phyloP scores from a whole-genome alignment of 2,113 vertebrate genomes.

The Atrichornis clamosus region DNA sequence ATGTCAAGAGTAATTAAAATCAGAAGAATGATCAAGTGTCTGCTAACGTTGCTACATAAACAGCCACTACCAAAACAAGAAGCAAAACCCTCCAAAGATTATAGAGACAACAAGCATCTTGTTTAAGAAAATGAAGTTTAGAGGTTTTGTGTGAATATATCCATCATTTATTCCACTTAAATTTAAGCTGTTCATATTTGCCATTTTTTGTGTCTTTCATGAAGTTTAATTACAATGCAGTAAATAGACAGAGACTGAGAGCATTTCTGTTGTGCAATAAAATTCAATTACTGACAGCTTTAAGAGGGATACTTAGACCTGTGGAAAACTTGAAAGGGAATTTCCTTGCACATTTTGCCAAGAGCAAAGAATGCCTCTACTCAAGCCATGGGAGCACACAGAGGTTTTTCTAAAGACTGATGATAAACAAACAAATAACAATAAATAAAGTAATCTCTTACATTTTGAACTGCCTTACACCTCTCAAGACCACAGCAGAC shows the following conservation, averaged over 20 bases:
- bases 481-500: rapidly evolving
- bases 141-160: neutral
- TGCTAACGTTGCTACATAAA: neutral
- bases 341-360: neutral
- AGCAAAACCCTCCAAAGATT: neutral
- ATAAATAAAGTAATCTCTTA: neutral
- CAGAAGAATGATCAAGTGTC: slow-evolving; percentile 32
- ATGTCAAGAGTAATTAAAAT: slow-evolving; percentile 57
- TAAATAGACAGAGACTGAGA: neutral
- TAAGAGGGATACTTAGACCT: neutral
- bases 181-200: neutral
- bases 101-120: neutral
- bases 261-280: neutral
- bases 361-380: neutral
- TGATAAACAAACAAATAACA: neutral
- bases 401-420: neutral
- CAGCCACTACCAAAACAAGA: slow-evolving; percentile 28
- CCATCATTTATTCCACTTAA: neutral
- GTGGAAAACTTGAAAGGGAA: neutral
- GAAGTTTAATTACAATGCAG: neutral
- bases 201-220: neutral
- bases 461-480: neutral
- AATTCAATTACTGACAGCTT: neutral
- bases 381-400: neutral
- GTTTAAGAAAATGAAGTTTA: neutral